Conservation (phyloP, 2,797 vertebrate species). For the Mus caroli region DNA sequence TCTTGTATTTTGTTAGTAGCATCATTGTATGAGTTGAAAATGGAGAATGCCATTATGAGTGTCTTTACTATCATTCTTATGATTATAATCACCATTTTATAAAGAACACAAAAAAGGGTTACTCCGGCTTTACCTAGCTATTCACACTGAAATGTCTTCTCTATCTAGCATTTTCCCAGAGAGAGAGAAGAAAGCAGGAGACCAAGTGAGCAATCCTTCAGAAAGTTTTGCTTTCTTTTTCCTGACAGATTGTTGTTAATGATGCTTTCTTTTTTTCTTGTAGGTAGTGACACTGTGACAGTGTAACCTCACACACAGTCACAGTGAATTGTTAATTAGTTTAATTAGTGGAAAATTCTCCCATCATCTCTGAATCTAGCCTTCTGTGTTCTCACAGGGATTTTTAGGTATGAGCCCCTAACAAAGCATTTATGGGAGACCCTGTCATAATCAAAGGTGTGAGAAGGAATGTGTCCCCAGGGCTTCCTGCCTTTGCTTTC, state of each 20-base stretch:
- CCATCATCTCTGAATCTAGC: conserved; percentile 47
- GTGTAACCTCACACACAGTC: conserved; percentile 66
- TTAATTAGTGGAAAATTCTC: conserved; percentile 75
- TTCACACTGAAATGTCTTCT: background rate
- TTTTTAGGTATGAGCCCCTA: background rate
- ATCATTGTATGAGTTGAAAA: background rate
- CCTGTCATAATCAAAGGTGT: conserved; percentile 39
- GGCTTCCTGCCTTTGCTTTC: conserved; percentile 26
- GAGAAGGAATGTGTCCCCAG: background rate
- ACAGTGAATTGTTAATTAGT: conserved; percentile 75
- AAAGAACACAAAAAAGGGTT: background rate
- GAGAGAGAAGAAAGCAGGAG: conserved; percentile 25
- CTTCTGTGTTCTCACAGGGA: conserved; percentile 39
- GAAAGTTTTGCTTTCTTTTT: conserved; percentile 45
- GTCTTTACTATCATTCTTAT: background rate
- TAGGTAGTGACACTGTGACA: conserved; percentile 66
- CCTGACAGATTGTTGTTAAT: conserved; percentile 77
- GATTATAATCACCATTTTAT: background rate
- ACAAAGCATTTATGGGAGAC: conserved; percentile 50
- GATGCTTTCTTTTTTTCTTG: conserved; percentile 76
- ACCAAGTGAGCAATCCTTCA: conserved; percentile 30
- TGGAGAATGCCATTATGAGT: background rate
- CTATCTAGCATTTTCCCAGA: conserved; percentile 35
- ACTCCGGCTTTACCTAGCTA: background rate
- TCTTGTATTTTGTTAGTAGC: background rate